Conservation (phyloP, 1,140 invertebrate genomes). For the Penaeus chinensis region DNA sequence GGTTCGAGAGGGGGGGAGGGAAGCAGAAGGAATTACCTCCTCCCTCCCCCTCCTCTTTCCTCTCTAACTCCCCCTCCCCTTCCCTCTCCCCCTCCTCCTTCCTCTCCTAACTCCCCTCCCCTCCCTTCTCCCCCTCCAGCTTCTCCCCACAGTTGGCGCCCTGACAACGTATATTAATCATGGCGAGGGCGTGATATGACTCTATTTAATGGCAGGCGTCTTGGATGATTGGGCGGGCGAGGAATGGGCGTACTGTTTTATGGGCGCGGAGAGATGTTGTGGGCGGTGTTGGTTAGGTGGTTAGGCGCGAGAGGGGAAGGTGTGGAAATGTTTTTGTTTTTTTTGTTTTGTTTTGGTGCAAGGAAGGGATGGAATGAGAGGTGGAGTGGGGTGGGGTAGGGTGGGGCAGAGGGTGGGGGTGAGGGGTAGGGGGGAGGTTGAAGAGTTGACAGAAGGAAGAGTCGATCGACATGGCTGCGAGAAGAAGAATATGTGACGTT, state of each 20-base stretch:
- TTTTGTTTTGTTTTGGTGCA: not conserved
- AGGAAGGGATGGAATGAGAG: not conserved
- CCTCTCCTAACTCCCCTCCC: not conserved
- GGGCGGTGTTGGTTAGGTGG: slow-evolving; percentile 7
- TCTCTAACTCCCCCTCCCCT: not conserved
- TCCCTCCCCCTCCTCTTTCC: not conserved
- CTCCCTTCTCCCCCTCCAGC: not conserved
- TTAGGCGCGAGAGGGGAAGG: not conserved
- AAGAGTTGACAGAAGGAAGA: slow-evolving; percentile 2
- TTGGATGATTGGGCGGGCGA: slow-evolving; percentile 35
- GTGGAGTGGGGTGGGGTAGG: not conserved
- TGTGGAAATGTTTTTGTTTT: not conserved
- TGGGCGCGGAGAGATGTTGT: not conserved
- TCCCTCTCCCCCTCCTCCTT: too few species aligned
- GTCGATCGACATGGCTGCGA: not conserved
- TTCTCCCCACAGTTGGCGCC: slow-evolving; percentile 19
- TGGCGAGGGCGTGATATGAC: slow-evolving; percentile 37
- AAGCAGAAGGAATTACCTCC: not conserved
- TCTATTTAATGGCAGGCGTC: slow-evolving; percentile 51
- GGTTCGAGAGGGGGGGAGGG: not conserved
- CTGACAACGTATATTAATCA: slow-evolving; percentile 36
- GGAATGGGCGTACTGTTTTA: not conserved
- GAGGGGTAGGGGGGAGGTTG: not conserved
- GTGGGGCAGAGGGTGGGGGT: not conserved
- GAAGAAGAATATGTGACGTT: not conserved